phyloP scores from a whole-genome alignment of 2,888 invertebrate genomes.

The Tholera decimalis region DNA sequence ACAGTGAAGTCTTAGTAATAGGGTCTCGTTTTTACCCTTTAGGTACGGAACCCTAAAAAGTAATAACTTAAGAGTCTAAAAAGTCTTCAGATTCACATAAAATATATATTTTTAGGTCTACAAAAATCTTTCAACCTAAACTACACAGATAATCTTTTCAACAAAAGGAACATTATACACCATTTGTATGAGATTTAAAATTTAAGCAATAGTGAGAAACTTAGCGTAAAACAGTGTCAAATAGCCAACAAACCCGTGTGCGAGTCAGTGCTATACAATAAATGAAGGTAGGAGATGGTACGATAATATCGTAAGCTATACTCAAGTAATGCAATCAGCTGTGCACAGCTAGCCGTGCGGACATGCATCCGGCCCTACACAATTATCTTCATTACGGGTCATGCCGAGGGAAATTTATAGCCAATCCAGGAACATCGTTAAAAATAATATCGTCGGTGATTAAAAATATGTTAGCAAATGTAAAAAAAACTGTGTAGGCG shows the following conservation, averaged over 20 bases:
- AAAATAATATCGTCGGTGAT: neutral
- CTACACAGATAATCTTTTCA: no score
- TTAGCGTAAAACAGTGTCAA: neutral
- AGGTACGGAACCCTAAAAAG: no score
- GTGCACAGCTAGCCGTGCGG: neutral
- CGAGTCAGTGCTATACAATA: neutral
- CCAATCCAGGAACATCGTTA: neutral
- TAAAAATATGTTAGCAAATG: neutral
- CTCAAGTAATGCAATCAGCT: neutral
- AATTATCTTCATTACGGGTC: neutral
- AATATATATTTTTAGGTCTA: no score
- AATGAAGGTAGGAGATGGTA: neutral
- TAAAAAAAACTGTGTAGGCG: neutral
- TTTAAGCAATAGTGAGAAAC: neutral
- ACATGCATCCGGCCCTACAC: neutral
- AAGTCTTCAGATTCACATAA: no score
- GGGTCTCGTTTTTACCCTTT: no score
- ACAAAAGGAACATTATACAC: no score
- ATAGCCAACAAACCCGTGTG: no score
- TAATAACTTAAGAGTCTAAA: no score
- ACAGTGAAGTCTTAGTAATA: no score
- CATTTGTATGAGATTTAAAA: no score
- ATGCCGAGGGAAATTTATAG: neutral
- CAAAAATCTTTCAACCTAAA: no score
- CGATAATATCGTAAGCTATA: neutral